Conservation (phyloP, 2,888 invertebrate genomes). For the Lasius platythorax region DNA sequence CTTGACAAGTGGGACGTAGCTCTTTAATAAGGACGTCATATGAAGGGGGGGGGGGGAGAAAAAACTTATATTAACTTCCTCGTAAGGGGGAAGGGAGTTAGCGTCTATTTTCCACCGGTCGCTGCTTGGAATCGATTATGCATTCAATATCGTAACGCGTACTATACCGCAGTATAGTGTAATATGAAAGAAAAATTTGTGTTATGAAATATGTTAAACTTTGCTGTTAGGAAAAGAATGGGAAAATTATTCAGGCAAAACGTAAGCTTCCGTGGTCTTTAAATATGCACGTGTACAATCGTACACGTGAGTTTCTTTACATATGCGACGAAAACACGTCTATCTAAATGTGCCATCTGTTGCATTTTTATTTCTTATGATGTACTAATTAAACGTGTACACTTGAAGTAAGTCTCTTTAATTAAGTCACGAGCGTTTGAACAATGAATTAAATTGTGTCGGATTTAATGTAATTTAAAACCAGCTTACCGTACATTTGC, state of each 20-base stretch:
- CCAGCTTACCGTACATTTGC: background rate
- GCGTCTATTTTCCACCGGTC: slow-evolving; percentile 42
- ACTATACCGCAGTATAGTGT: background rate
- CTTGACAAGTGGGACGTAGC: slow-evolving; percentile 48
- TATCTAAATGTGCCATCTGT: background rate
- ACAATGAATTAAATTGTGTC: background rate
- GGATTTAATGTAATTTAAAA: background rate
- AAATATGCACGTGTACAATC: background rate
- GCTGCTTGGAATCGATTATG: slow-evolving; percentile 45
- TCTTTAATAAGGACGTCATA: slow-evolving; percentile 50
- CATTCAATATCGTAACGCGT: slow-evolving; percentile 39
- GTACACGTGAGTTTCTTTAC: background rate
- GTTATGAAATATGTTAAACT: background rate
- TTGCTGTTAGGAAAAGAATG: background rate
- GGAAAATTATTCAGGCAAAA: background rate
- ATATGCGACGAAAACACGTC: background rate
- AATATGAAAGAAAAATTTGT: slow-evolving; percentile 10
- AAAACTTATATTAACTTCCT: slow-evolving; percentile 51
- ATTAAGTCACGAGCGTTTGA: slow-evolving; percentile 6
- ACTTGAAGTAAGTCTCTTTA: background rate
- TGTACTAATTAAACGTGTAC: background rate
- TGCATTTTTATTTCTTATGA: background rate
- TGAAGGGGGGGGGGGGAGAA: background rate
- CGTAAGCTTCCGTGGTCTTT: background rate
- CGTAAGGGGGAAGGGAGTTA: background rate